These are phyloP conservation scores for Tyto alba DNA, from an alignment of 2,113 vertebrate genomes.

Conservation along the genomic window DNA sequence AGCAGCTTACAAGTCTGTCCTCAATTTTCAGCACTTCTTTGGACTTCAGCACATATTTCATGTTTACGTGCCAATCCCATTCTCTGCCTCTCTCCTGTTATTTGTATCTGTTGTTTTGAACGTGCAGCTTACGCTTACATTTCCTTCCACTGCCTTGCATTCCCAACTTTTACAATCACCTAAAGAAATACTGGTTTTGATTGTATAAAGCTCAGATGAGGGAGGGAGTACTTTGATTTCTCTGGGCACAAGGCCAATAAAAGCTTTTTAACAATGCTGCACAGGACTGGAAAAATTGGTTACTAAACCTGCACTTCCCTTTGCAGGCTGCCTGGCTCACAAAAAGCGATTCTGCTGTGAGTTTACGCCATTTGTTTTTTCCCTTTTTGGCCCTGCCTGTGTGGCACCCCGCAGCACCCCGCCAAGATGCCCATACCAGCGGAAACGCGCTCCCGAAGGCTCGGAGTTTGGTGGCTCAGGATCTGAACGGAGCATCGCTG, in stretches of 20 bases:
- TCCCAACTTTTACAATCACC: slow-evolving; percentile 13
- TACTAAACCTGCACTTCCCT: slow-evolving; percentile 34
- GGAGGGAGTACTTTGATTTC: slow-evolving; percentile 36
- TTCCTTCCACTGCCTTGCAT: slow-evolving; percentile 13
- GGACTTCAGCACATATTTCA: not conserved
- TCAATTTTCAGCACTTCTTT: not conserved
- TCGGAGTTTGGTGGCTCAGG: not conserved
- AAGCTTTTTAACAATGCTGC: slow-evolving; percentile 58
- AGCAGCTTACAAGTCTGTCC: not conserved
- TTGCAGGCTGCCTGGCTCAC: not conserved
- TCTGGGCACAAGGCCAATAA: slow-evolving; percentile 21
- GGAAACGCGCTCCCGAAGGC: rapidly evolving
- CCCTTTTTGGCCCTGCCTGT: not conserved
- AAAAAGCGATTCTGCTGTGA: not conserved
- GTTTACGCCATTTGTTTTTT: not conserved
- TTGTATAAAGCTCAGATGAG: not conserved
- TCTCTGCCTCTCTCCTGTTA: not conserved
- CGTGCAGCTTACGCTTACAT: not conserved
- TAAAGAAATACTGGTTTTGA: slow-evolving; percentile 7
- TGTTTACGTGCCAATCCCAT: not conserved
- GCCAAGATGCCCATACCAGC: rapidly evolving
- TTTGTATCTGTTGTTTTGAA: not conserved
- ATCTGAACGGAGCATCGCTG: not conserved
- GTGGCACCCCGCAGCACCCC: not conserved
- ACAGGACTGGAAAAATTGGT: slow-evolving; percentile 21